phyloP scores from a whole-genome alignment of 1,140 invertebrate genomes.

The Panulirus ornatus region DNA sequence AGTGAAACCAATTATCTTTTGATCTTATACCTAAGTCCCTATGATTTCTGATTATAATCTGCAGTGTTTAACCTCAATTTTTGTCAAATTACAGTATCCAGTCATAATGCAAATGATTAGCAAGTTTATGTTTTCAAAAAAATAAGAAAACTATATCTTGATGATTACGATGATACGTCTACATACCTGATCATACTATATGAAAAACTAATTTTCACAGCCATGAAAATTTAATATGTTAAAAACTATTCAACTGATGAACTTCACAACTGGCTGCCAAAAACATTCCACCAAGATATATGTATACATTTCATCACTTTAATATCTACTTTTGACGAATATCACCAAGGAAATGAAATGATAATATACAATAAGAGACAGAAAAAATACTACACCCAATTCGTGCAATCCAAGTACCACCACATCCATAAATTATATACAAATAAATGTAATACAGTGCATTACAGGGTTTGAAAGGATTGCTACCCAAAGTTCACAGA shows the following conservation, averaged over 20 bases:
- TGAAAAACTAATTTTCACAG: neutral
- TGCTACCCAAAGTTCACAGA: neutral
- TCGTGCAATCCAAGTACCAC: conserved; percentile 55
- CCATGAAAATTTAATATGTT: neutral
- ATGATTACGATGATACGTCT: neutral
- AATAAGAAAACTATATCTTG: neutral
- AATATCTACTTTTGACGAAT: neutral
- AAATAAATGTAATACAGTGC: conserved; percentile 26
- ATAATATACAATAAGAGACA: neutral
- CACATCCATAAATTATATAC: conserved; percentile 51
- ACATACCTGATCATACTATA: neutral
- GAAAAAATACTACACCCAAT: conserved; percentile 38
- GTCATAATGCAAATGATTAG: conserved; percentile 10
- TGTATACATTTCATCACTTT: neutral
- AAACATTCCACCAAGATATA: neutral
- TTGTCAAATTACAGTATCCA: neutral
- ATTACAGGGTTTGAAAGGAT: conserved; percentile 31
- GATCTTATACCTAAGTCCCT: too few species aligned
- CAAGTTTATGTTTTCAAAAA: neutral
- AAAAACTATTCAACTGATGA: too few species aligned
- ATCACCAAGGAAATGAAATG: neutral
- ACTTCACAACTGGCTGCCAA: too few species aligned
- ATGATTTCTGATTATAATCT: neutral
- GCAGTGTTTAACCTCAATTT: neutral
- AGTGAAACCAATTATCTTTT: too few species aligned